Conservation (phyloP, 2,113 vertebrate species). For the Microcebus tavaratra region DNA sequence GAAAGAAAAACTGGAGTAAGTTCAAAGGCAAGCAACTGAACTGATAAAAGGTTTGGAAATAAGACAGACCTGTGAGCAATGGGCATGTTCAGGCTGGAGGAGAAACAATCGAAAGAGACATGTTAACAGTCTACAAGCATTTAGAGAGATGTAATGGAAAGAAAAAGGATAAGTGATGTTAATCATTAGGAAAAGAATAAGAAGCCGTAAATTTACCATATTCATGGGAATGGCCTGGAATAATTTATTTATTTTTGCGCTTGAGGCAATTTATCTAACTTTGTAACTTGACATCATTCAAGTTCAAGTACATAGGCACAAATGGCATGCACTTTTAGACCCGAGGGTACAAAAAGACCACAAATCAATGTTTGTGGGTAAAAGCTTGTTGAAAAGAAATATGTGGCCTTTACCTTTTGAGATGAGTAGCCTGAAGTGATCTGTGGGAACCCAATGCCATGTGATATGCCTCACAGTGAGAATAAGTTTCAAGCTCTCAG, state of each 20-base stretch:
- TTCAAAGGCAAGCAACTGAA: conserved; percentile 73
- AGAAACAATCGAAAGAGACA: conserved; percentile 37
- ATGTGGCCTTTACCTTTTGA: conserved; percentile 44
- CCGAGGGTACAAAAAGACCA: conserved; percentile 21
- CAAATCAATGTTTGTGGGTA: conserved; percentile 61
- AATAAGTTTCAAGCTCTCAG: not conserved
- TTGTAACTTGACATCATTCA: conserved; percentile 54
- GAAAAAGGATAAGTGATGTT: not conserved
- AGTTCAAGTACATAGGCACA: conserved; percentile 58
- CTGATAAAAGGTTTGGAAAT: conserved; percentile 73
- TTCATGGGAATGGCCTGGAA: not conserved
- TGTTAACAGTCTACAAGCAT: conserved; percentile 32
- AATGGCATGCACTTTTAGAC: conserved; percentile 55
- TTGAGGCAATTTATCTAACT: conserved; percentile 51
- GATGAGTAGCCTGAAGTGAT: not conserved
- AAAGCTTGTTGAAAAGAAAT: conserved; percentile 58
- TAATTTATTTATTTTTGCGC: conserved; percentile 49
- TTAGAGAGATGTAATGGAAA: conserved; percentile 13
- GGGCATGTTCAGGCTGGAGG: conserved; percentile 51
- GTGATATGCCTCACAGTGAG: not conserved
- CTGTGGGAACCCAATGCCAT: not conserved
- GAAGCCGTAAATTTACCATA: not conserved
- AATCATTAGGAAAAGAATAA: conserved; percentile 40
- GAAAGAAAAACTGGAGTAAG: conserved; percentile 64
- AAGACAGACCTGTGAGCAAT: conserved; percentile 64